Conservation (phyloP, 2,888 invertebrate species). For the Drosophila kokeensis region DNA sequence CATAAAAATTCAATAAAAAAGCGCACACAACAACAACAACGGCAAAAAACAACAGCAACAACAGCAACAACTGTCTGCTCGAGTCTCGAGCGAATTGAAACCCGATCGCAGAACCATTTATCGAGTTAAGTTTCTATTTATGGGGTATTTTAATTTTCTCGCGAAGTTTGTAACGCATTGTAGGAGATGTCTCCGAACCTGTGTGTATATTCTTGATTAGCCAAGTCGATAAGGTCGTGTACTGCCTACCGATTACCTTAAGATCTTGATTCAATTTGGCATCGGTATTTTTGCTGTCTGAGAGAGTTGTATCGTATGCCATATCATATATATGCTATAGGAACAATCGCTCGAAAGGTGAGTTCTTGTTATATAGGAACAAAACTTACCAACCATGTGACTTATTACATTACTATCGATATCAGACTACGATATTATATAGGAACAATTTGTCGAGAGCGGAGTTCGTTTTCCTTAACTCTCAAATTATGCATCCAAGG, state of each 20-base stretch:
- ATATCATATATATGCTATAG: no score
- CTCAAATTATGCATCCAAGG: background rate
- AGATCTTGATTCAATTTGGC: background rate
- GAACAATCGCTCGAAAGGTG: background rate
- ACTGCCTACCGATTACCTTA: background rate
- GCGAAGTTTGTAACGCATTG: background rate
- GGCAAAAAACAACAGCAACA: constrained; percentile 27
- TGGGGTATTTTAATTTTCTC: background rate
- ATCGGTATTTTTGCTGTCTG: background rate
- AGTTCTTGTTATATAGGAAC: background rate
- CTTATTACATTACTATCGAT: background rate
- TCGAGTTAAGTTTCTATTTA: constrained; percentile 59
- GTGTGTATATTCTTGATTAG: background rate
- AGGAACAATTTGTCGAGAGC: background rate
- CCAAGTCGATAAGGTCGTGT: background rate
- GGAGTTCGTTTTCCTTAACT: background rate
- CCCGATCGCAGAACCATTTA: constrained; percentile 70
- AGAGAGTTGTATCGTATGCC: no score
- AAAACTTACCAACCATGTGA: background rate
- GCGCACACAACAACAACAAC: constrained; percentile 7
- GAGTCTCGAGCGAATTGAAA: constrained; percentile 57
- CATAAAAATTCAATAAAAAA: constrained; percentile 75
- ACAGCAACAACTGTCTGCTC: constrained; percentile 32
- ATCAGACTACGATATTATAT: background rate
- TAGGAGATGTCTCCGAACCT: background rate